Evolutionary conservation across 2,888 invertebrate genomes (phyloP), one percentile per base, ranked within the genome.

Genomic region (Nomada lathburiana): DNA sequence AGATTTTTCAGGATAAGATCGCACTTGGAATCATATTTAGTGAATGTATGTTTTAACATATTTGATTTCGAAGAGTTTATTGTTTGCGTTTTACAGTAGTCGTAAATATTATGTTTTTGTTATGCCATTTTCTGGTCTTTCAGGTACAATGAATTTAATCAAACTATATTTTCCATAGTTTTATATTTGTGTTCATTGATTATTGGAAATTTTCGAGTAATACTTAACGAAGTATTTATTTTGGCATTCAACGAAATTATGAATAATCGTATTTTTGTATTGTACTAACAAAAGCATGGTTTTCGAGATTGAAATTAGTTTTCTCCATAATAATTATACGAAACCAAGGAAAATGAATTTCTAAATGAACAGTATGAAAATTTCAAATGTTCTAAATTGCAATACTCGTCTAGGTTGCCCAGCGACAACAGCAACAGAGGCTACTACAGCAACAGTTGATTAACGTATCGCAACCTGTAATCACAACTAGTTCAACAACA

Each of bases 391-490:
- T 16, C 16, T 59, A 44, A 53, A 29, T 72, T 23, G 9, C 57
- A 9, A 23, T 59, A 11, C 16, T 29, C 53, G 16, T 29, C 63
- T 90, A 96, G 96, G 96, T 96, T 79, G 96, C 96, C 0, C 96
- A 97, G 89, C 95, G 96, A 1, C 97, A 96, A 90, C 96, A 96
- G 89, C 95, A 95, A 82, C 95, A 95, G 89, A 95, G 96, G 76
- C 91, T 95, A 64, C 94, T 95, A 62, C 95, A 95, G 87, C 95
- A 95, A 87, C 92, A 94, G 77, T 91, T 93, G 81, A 92, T 89
- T 42, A 91, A 88, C 65, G 80, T 88, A 53, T 82, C 89, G 57
- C 93, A 92, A 80, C 90, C 92, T 59, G 89, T 92, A 68, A 92
- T 92, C 52, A 85, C 90, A 53, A 93, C 92, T 60, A 91, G 90